phyloP scores from a whole-genome alignment of 2,797 vertebrate species.

The Pyrrhura leucotis region DNA sequence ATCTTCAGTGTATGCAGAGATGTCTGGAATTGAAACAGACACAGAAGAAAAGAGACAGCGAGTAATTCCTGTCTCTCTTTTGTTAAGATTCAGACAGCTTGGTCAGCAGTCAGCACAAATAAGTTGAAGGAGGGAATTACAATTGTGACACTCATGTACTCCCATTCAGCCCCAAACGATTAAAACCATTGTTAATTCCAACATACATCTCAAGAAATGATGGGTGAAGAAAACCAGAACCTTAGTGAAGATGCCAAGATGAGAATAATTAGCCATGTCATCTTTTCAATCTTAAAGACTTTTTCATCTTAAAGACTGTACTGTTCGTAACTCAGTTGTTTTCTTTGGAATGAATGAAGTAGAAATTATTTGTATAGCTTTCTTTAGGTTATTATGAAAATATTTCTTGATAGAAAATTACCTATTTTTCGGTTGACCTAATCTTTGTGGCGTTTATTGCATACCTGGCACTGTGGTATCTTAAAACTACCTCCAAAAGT shows the following conservation, averaged over 20 bases:
- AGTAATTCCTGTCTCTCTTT: slow-evolving; percentile 14
- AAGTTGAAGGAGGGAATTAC: not conserved
- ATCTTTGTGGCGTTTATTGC: not conserved
- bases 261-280: not conserved
- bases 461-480: not conserved
- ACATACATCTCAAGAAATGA: not conserved
- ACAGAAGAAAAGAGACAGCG: not conserved
- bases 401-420: not conserved
- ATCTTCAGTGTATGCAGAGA: not conserved
- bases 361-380: not conserved
- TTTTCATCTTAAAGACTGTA: not conserved
- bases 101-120: slow-evolving; percentile 6
- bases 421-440: not conserved
- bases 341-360: not conserved
- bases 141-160: not conserved
- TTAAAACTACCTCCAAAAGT: not conserved
- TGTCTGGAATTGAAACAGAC: slow-evolving; percentile 7
- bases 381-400: not conserved
- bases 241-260: not conserved
- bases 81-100: slow-evolving; percentile 3
- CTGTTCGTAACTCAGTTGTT: not conserved
- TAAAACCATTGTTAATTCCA: not conserved
- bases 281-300: not conserved
- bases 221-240: not conserved
- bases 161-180: not conserved